Conservation (phyloP, 2,113 vertebrate species). For the Fulica atra region DNA sequence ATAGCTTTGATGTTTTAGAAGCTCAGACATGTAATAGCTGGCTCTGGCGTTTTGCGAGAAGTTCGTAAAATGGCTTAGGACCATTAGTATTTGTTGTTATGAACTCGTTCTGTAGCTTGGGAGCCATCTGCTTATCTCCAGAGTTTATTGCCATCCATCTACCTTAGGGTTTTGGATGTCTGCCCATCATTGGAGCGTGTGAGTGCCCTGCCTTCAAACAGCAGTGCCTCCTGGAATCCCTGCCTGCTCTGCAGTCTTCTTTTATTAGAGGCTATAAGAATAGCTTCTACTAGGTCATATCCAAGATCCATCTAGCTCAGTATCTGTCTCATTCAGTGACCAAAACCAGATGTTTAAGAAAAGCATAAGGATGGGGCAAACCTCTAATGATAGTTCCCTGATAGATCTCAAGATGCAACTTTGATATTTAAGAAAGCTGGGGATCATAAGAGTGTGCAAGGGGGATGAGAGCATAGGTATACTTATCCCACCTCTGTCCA, state of each 20-base stretch:
- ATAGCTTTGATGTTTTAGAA: conserved; percentile 35
- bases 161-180: conserved; percentile 8
- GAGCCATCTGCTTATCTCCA: conserved; percentile 8
- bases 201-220: not conserved
- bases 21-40: not conserved
- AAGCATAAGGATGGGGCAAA: not conserved
- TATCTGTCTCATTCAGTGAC: not conserved
- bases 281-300: not conserved
- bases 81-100: not conserved
- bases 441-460: not conserved
- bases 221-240: not conserved
- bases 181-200: not conserved
- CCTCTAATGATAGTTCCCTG: not conserved
- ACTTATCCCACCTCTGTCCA: not conserved
- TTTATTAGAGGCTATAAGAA: not conserved
- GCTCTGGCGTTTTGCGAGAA: not conserved
- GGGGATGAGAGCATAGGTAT: not conserved
- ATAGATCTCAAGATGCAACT: not conserved
- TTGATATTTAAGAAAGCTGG: not conserved
- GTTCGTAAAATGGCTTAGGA: not conserved
- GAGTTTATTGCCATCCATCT: conserved; percentile 27
- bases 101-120: not conserved
- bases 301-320: not conserved
- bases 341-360: not conserved
- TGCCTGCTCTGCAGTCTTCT: not conserved